Base-by-base conservation (phyloP, 1,140 invertebrate genomes). In the Dendrolimus punctatus region DNA sequence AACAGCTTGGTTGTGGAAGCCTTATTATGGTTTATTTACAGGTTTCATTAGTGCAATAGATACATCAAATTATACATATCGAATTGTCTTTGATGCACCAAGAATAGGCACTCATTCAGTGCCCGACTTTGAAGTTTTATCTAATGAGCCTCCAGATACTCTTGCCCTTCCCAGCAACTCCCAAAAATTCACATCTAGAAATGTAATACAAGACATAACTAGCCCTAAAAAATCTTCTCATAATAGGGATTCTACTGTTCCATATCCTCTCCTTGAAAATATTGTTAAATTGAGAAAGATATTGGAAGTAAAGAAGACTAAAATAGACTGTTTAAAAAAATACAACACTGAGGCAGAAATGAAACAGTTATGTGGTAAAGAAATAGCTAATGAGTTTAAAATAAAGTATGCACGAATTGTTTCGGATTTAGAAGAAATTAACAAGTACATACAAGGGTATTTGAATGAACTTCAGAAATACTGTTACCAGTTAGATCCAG, bases 11-110 rank as follows among this genome's bases (percentile, higher is more conserved):
- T 81, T 99, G 62, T 89, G 97, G 47, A 93, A 93, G 76, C 97
- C 98, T 5, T 97, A 99, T 87, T 98, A 99, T 90, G 98, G 98
- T 8, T 89, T 99, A 38, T 99, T 99, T 73, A 97, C 95, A 52
- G 98, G 98, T 6, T 95, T 93, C 43, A 96, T 99, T 59, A 98
- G 99, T 87, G 98, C 97, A 41, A 94, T 99, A n/a, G 97, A 99
- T 77, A 98, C 97, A 2, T 94, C 96, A 5, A 97, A 98, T 75
- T 97, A 98, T 73, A 97, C 96, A n/a, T 99, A 99, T 77, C 90
- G 98, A 70, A 96, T 99, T 54, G 97, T 95, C 0, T 99, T 99
- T 88, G 98, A 99, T 80, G 89, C 97, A 57, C 91, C 92, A 44
- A 97, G 96, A 8, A 87, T 99, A 39, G 98, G 98, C 5, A 98